A percentile compares a stretch with the other conserved stretches of the same genome.
These are phyloP conservation scores for Diadegma fenestrale DNA, from an alignment of 2,888 invertebrate genomes.

Conservation along the genomic window DNA sequence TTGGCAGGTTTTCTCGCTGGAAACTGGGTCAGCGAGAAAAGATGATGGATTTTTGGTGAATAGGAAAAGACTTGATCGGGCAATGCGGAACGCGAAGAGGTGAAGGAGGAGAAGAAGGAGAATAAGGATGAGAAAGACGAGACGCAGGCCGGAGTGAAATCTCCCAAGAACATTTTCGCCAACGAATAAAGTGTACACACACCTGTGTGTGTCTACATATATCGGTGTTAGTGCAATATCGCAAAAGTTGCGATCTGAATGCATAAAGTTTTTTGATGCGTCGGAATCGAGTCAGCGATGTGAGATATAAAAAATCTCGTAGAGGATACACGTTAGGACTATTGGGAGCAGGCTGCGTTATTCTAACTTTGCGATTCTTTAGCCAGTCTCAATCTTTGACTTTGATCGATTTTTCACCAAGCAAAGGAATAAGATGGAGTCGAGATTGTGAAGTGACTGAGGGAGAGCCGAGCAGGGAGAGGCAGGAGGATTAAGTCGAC, in stretches of 20 bases:
- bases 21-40: slow-evolving; percentile 59
- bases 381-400: background rate
- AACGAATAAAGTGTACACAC: background rate
- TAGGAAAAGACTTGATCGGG: slow-evolving; percentile 28
- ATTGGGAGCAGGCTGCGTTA: background rate
- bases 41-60: slow-evolving; percentile 66
- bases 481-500: background rate
- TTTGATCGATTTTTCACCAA: slow-evolving; percentile 47
- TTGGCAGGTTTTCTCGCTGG: slow-evolving; percentile 53
- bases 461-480: background rate
- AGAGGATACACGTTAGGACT: background rate
- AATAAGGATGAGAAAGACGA: background rate
- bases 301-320: slow-evolving; percentile 30
- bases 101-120: background rate
- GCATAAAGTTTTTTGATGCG: slow-evolving; percentile 36
- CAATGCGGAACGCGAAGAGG: slow-evolving; percentile 4
- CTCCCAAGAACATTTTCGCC: slow-evolving; percentile 43
- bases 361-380: slow-evolving; percentile 33
- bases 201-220: background rate
- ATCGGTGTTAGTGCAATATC: background rate
- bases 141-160: slow-evolving; percentile 33
- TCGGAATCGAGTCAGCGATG: slow-evolving; percentile 30
- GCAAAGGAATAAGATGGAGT: background rate
- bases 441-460: slow-evolving; percentile 10
- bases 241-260: slow-evolving; percentile 35